Percentiles rank a stretch among this genome's conserved stretches.
These are phyloP conservation scores for Melanotaenia trifasciata DNA, from an alignment of 2,797 vertebrate genomes.

Conservation along the genomic window DNA sequence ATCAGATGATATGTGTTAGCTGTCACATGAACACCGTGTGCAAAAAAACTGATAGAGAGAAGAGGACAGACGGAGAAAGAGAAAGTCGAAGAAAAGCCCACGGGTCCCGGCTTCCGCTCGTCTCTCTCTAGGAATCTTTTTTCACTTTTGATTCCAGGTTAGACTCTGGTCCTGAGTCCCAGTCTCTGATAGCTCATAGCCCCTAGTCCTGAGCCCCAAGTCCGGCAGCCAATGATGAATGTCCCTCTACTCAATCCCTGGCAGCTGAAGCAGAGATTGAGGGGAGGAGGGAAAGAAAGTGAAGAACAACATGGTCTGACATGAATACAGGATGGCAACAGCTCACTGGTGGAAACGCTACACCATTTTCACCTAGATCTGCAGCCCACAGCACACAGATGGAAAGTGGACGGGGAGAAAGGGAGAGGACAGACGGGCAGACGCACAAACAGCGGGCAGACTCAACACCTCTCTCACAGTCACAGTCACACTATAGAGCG, in stretches of 20 bases:
- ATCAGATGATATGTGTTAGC: slow-evolving; percentile 75
- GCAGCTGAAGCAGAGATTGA: slow-evolving; percentile 68
- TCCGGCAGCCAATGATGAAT: slow-evolving; percentile 62
- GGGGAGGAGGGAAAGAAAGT: slow-evolving; percentile 52
- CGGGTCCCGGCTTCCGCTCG: slow-evolving; percentile 56
- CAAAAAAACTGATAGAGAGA: slow-evolving; percentile 58
- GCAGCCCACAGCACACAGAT: slow-evolving; percentile 74
- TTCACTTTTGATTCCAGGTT: slow-evolving; percentile 38
- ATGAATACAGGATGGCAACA: slow-evolving; percentile 79
- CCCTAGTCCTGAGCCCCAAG: slow-evolving; percentile 62
- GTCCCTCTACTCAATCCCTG: slow-evolving; percentile 42
- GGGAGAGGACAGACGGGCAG: slow-evolving; percentile 66
- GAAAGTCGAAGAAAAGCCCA: slow-evolving; percentile 46
- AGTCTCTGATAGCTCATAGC: slow-evolving; percentile 57
- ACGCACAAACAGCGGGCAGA: slow-evolving; percentile 72
- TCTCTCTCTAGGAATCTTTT: slow-evolving; percentile 72
- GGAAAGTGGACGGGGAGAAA: slow-evolving; percentile 72
- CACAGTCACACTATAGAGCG: slow-evolving; percentile 67
- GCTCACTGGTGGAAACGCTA: slow-evolving; percentile 77
- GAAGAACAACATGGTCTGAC: slow-evolving; percentile 68
- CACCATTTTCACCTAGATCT: slow-evolving; percentile 86
- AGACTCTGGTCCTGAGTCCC: slow-evolving; percentile 62
- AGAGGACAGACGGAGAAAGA: slow-evolving; percentile 21
- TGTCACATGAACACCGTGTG: slow-evolving; percentile 76
- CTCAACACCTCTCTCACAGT: slow-evolving; percentile 70